Evolutionary conservation across 1,140 invertebrate species (phyloP).

Genomic region (Leptinotarsa texana): DNA sequence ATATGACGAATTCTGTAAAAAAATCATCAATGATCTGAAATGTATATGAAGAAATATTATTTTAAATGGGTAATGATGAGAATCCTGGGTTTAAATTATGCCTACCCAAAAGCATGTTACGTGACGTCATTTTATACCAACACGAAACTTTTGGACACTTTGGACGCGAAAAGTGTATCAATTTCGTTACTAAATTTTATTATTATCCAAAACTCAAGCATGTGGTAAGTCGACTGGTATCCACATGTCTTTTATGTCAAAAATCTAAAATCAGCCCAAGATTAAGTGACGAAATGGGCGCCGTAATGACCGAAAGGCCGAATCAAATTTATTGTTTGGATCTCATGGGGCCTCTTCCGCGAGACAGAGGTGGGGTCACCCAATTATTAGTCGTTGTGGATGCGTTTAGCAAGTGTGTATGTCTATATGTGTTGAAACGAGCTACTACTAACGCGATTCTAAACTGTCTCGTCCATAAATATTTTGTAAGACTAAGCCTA

Average conservation of each 20-base stretch:
- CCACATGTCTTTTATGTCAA: conserved; percentile 22
- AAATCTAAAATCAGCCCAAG: conserved; percentile 11
- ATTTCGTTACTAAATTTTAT: conserved; percentile 11
- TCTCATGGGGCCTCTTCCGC: conserved; percentile 11
- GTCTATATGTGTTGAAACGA: not conserved
- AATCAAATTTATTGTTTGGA: conserved; percentile 14
- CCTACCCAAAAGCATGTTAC: no score
- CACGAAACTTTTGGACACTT: no score
- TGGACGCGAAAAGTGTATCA: no score
- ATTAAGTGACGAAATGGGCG: no score
- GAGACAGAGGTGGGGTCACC: conserved; percentile 3
- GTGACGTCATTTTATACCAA: no score
- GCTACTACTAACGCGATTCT: not conserved
- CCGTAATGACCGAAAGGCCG: no score
- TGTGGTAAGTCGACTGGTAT: not conserved
- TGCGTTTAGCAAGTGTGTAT: conserved; percentile 7
- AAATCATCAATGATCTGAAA: no score
- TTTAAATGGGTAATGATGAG: no score
- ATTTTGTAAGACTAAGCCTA: not conserved
- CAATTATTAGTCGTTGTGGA: conserved; percentile 20
- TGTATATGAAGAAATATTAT: no score
- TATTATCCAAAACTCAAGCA: conserved; percentile 15
- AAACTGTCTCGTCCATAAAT: not conserved
- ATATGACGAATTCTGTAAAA: no score
- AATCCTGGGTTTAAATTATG: no score